A percentile compares a stretch with the other conserved stretches of the same genome.
Conservation (phyloP, 2,797 vertebrate species). For the Esox masquinongy region DNA sequence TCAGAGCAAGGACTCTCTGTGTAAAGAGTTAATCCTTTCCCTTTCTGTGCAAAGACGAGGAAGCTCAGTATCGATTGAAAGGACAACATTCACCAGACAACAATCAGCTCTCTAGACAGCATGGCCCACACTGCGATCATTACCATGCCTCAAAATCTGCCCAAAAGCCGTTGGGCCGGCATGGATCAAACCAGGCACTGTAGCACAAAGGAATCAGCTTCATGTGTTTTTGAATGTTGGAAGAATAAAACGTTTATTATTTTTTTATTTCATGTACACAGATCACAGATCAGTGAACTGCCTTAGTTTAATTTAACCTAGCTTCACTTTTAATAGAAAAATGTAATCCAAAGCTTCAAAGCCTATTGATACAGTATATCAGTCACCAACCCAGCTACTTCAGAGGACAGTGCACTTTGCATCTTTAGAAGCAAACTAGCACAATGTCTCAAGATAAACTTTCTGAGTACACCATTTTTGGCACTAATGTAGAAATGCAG, state of each 20-base stretch:
- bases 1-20: background rate
- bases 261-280: background rate
- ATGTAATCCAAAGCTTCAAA: background rate
- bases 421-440: background rate
- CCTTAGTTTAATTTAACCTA: background rate
- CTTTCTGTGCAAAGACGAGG: background rate
- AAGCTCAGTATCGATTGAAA: background rate
- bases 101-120: background rate
- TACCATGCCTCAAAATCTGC: background rate
- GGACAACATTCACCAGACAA: background rate
- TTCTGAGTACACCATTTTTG: background rate
- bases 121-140: background rate
- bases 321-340: background rate
- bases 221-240: background rate
- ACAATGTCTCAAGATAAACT: background rate
- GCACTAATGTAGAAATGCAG: background rate
- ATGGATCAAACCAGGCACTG: background rate
- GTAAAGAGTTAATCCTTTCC: background rate
- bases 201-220: background rate
- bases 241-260: background rate
- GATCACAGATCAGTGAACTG: background rate
- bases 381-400: background rate
- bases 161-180: background rate
- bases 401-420: background rate
- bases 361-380: background rate